Conservation (phyloP, 1,140 invertebrate genomes). For the Cherax destructor region DNA sequence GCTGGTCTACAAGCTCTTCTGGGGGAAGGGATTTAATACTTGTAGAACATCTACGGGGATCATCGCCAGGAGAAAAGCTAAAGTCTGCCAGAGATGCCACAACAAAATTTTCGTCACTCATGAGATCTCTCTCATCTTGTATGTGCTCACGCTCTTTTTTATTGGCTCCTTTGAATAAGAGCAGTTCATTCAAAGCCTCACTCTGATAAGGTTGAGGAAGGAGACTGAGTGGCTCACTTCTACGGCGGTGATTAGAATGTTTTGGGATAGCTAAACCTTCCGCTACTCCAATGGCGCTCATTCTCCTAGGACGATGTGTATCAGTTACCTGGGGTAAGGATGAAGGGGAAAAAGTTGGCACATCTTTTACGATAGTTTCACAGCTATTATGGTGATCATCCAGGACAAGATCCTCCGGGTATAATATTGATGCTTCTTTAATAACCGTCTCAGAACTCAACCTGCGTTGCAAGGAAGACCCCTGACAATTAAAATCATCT, state of each 20-base stretch:
- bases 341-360: conserved; percentile 50
- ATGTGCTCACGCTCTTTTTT: background rate
- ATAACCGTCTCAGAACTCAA: conserved; percentile 57
- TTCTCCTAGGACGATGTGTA: conserved; percentile 13
- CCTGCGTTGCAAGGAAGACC: background rate
- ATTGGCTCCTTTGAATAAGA: conserved; percentile 28
- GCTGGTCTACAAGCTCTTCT: conserved; percentile 41
- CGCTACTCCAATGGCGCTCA: conserved; percentile 4
- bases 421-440: conserved; percentile 44
- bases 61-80: conserved; percentile 54
- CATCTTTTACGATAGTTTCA: conserved; percentile 43
- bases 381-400: conserved; percentile 39
- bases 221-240: background rate
- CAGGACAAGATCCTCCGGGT: conserved; percentile 54
- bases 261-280: too few species aligned
- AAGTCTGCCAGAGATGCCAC: conserved; percentile 59
- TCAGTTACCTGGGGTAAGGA: conserved; percentile 31
- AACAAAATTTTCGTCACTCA: conserved; percentile 29
- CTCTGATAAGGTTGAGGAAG: conserved; percentile 17
- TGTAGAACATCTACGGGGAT: conserved; percentile 63
- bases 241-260: background rate
- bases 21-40: conserved; percentile 51
- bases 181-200: conserved; percentile 34
- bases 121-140: background rate
- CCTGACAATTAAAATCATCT: background rate